These are phyloP conservation scores for Galbula dea DNA, from an alignment of 2,113 vertebrate genomes.

Conservation along the genomic window DNA sequence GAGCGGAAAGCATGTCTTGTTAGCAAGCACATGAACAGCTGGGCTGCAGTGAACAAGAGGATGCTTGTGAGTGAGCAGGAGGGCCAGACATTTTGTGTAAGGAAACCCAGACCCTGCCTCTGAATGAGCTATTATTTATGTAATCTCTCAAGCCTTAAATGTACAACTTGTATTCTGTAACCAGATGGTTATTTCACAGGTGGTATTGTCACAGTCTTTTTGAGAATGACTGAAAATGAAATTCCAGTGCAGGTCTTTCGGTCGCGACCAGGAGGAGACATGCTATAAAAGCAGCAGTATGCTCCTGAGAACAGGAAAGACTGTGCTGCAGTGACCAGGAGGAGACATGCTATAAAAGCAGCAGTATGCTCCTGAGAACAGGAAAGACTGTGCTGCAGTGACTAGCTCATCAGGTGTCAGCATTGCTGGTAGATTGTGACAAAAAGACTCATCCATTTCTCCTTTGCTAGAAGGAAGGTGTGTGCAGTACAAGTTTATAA, in stretches of 20 bases:
- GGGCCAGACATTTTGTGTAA: not conserved
- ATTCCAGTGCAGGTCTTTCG: not conserved
- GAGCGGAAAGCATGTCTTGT: not conserved
- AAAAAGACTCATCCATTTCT: not conserved
- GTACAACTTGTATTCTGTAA: not conserved
- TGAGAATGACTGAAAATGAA: not conserved
- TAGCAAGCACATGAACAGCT: not conserved
- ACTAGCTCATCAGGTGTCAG: not conserved
- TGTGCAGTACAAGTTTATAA: not conserved
- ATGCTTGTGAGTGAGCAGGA: not conserved
- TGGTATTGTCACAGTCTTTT: not conserved
- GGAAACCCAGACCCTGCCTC: not conserved
- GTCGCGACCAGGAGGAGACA: not conserved
- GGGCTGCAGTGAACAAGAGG: not conserved
- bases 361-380: not conserved
- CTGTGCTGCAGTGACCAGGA: not conserved
- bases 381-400: not conserved
- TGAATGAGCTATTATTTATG: not conserved
- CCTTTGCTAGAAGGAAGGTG: not conserved
- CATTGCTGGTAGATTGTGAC: not conserved
- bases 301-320: not conserved
- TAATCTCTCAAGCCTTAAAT: not conserved
- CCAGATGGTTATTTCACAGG: not conserved
- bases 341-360: not conserved
- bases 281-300: not conserved